A percentile compares a stretch with the other conserved stretches of the same genome.
Conservation (phyloP, 2,113 vertebrate genomes). For the Caretta caretta region DNA sequence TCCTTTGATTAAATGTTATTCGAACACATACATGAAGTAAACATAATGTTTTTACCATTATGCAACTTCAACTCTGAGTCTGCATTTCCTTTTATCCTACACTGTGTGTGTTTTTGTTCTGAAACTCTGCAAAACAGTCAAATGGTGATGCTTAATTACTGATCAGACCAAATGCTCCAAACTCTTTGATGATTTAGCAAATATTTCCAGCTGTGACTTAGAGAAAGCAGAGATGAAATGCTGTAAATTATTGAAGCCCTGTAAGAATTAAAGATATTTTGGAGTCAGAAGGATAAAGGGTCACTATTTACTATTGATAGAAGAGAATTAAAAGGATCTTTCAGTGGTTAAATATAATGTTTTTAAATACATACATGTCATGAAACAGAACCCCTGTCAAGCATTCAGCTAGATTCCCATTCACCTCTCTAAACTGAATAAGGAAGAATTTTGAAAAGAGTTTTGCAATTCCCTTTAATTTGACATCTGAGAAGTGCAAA, state of each 20-base stretch:
- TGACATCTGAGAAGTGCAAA: not conserved
- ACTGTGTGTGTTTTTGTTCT: not conserved
- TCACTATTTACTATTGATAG: not conserved
- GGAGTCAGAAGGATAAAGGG: not conserved
- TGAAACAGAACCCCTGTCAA: not conserved
- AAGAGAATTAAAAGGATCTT: too few relatives aligned
- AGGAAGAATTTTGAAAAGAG: not conserved
- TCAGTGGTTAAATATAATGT: not conserved
- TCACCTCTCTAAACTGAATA: not conserved
- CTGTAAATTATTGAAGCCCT: not conserved
- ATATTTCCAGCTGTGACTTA: not conserved
- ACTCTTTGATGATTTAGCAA: not conserved
- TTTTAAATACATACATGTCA: not conserved
- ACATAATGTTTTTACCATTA: not conserved
- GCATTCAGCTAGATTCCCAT: accelerated
- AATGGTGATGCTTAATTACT: not conserved
- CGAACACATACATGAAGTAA: not conserved
- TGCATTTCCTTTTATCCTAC: not conserved
- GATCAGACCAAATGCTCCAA: not conserved
- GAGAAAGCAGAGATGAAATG: not conserved
- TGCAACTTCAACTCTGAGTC: not conserved
- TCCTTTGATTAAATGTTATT: slow-evolving; percentile 30
- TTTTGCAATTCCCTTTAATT: not conserved
- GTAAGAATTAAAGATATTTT: not conserved
- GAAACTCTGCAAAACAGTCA: not conserved